A percentile compares a stretch with the other conserved stretches of the same genome.
phyloP scores from a whole-genome alignment of 2,797 vertebrate genomes.

The Toxotes lorentzi region DNA sequence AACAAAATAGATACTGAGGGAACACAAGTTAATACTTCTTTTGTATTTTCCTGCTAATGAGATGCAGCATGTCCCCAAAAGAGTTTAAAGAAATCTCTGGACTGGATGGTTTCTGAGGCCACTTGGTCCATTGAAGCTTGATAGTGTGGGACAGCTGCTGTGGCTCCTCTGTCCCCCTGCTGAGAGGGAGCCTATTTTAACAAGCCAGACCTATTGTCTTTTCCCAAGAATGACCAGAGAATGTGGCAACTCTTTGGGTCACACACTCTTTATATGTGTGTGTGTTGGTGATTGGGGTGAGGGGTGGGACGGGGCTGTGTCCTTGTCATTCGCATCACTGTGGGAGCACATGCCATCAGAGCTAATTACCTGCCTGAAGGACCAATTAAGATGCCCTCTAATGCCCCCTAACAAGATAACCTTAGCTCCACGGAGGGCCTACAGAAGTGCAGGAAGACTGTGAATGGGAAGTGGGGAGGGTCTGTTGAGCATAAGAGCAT shows the following conservation, averaged over 20 bases:
- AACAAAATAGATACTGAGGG: not conserved
- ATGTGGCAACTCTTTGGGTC: constrained; percentile 63
- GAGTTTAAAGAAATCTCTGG: constrained; percentile 49
- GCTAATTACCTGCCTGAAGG: constrained; percentile 84
- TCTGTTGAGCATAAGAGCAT: not conserved
- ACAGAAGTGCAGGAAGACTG: constrained; percentile 37
- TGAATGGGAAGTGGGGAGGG: constrained; percentile 11
- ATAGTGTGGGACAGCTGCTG: constrained; percentile 79
- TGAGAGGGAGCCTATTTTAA: constrained; percentile 79
- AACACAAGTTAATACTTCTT: not conserved
- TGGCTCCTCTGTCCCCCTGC: constrained; percentile 52
- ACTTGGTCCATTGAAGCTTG: constrained; percentile 67
- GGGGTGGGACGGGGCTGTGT: constrained; percentile 54
- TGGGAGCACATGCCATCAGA: constrained; percentile 81
- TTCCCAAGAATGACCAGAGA: constrained; percentile 71
- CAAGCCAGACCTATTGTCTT: constrained; percentile 80
- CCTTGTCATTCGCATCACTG: constrained; percentile 73
- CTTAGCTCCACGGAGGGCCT: constrained; percentile 47
- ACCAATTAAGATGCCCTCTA: constrained; percentile 77
- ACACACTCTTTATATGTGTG: constrained; percentile 54
- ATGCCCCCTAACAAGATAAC: constrained; percentile 70
- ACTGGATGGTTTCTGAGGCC: constrained; percentile 52
- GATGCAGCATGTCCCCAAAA: constrained; percentile 30
- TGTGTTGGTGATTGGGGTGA: constrained; percentile 60
- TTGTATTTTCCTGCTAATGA: constrained; percentile 53